phyloP scores from a whole-genome alignment of 2,113 vertebrate species.

The Xiphorhynchus elegans region DNA sequence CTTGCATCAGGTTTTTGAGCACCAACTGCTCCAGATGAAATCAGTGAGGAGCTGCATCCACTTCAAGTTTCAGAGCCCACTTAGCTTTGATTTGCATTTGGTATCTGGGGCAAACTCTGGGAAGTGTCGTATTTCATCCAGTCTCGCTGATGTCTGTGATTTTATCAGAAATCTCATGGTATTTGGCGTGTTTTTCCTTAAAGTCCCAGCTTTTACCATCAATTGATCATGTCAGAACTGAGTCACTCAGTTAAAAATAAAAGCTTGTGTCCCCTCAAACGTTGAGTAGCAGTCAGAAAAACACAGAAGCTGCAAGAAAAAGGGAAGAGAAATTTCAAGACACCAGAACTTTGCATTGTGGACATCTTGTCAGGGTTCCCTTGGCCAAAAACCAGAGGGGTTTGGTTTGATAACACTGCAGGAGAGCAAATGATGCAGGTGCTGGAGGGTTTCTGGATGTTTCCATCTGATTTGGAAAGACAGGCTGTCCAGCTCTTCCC shows the following conservation, averaged over 20 bases:
- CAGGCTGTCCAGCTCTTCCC: not conserved
- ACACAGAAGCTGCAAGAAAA: not conserved
- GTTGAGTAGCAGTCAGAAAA: not conserved
- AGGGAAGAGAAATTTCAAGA: not conserved
- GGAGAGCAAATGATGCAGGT: accelerated
- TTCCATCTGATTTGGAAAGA: not conserved
- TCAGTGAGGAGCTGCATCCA: not conserved
- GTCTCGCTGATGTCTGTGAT: not conserved
- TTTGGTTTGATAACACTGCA: not conserved
- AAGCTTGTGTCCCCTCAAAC: not conserved
- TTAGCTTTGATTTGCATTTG: slow-evolving; percentile 45
- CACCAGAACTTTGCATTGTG: not conserved
- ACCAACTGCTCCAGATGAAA: not conserved
- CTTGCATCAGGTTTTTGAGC: not conserved
- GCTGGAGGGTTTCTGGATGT: not conserved
- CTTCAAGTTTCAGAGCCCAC: not conserved
- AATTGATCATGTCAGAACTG: not conserved
- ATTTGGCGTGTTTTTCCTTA: not conserved
- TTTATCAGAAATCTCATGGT: slow-evolving; percentile 30
- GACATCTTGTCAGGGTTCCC: not conserved
- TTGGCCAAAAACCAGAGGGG: not conserved
- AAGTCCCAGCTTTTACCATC: not conserved
- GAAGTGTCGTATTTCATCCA: slow-evolving; percentile 10
- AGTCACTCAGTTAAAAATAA: slow-evolving; percentile 27
- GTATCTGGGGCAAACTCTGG: slow-evolving; percentile 29